These are phyloP conservation scores for Neodontobutis hainanensis DNA, from an alignment of 2,113 vertebrate genomes.

Conservation along the genomic window DNA sequence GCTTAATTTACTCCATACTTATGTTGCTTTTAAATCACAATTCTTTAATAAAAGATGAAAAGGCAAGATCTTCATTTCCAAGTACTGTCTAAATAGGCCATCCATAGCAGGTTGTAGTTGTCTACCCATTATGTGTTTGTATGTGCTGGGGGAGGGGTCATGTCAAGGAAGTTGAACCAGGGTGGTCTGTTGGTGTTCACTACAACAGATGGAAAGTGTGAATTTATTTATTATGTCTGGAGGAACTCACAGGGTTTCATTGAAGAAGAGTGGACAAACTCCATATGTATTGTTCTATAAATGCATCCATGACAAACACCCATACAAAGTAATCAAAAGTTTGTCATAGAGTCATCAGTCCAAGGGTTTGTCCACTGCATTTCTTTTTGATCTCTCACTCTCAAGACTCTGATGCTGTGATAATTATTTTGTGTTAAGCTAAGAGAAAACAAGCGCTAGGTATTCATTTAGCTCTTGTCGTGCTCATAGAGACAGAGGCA, in stretches of 20 bases:
- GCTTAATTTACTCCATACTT: neutral
- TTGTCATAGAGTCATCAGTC: constrained; percentile 17
- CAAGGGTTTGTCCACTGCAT: constrained; percentile 23
- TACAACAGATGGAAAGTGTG: constrained; percentile 76
- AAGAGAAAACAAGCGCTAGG: constrained; percentile 37
- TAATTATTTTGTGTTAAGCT: constrained; percentile 46
- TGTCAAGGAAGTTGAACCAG: constrained; percentile 62
- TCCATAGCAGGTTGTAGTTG: neutral
- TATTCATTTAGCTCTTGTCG: neutral
- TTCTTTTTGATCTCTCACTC: constrained; percentile 45
- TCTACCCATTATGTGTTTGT: constrained; percentile 12
- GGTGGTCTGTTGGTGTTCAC: constrained; percentile 69
- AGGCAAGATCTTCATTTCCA: neutral
- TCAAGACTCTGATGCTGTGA: neutral
- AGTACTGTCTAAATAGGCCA: neutral
- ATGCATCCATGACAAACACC: too few species aligned
- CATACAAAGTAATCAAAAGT: neutral
- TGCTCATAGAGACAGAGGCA: constrained; percentile 17
- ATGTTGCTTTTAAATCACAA: neutral
- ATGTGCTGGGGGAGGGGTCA: constrained; percentile 61
- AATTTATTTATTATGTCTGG: constrained; percentile 53
- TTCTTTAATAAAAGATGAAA: neutral
- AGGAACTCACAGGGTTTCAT: constrained; percentile 28
- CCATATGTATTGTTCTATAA: too few species aligned
- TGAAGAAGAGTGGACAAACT: neutral